Base-by-base conservation (phyloP, 2,797 vertebrate species). In the Nasua narica region DNA sequence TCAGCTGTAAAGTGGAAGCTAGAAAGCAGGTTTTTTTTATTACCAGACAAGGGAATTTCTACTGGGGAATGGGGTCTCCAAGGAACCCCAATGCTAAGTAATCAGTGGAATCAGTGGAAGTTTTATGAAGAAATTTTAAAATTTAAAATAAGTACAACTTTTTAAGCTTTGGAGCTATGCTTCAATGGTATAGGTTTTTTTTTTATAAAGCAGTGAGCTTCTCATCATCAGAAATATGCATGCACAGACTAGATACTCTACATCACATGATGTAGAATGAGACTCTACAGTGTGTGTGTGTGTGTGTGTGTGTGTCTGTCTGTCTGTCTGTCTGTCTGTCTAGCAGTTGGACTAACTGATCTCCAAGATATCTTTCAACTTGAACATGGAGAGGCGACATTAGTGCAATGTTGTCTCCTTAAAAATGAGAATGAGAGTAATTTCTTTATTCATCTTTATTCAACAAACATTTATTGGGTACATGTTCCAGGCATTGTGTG, bases 371-470 rank as follows among this genome's bases (percentile, higher is more conserved):
- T 84, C 40, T 62, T 86, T 50, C 46, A 54, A 52, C 56, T 79
- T 82, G 40, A 37, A 78, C 32, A 50, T 60, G n/a, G 12, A 70
- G 5, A 87, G 65, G 23, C 43, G 0, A 77, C 29, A 23, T 81
- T 58, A 67, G 7, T 90, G 14, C 14, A 72, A 46, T 50, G 0
- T 40, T 74, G 10, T 90, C 11, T 94, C 29, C 78, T 62, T 94
- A 58, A 81, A 96, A 96, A 91, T 77, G 18, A 65, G 94, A 70
- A 46, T 6, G 74, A 93, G 32, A 86, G 37, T 88, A 76, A 54
- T 67, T 90, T 78, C 9, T 40, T 40, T 40, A 40, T 40, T 40
- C 40, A 40, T 40, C 40, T 84, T 92, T 9, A 35, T 76, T 79
- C n/a, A 48, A 21, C 1, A 54, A 83, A 69, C 15, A 48, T 58